Conservation (phyloP, 2,797 vertebrate species). For the Crax fasciolata region DNA sequence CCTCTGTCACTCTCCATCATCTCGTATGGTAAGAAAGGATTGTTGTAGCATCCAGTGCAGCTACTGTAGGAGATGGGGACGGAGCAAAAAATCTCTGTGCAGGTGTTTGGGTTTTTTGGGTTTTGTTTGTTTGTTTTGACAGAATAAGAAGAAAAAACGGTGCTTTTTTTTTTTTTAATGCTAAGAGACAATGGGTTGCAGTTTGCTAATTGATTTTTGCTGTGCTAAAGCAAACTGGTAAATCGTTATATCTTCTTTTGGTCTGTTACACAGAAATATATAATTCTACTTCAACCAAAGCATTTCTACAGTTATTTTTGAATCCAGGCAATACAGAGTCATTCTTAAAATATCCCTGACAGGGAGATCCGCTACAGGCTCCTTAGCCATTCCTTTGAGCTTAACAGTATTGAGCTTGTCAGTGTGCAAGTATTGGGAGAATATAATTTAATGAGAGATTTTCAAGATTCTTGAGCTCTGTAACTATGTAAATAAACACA, state of each 20-base stretch:
- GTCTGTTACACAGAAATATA: not conserved
- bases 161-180: not conserved
- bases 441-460: not conserved
- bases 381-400: not conserved
- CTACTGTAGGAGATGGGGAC: not conserved
- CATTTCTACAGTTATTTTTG: not conserved
- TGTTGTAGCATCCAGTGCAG: not conserved
- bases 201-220: not conserved
- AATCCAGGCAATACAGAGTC: not conserved
- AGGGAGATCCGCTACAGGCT: not conserved
- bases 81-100: not conserved
- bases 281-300: not conserved
- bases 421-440: not conserved
- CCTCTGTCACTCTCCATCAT: conserved; percentile 83
- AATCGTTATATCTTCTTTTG: not conserved
- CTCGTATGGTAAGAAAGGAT: conserved; percentile 83
- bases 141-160: not conserved
- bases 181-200: not conserved
- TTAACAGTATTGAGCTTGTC: not conserved
- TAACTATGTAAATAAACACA: not conserved
- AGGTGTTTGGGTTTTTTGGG: not conserved
- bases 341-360: not conserved
- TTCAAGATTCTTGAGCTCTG: not conserved
- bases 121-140: not conserved
- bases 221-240: not conserved